Conservation (phyloP, 2,888 invertebrate species). For the Odontocerum albicorne region DNA sequence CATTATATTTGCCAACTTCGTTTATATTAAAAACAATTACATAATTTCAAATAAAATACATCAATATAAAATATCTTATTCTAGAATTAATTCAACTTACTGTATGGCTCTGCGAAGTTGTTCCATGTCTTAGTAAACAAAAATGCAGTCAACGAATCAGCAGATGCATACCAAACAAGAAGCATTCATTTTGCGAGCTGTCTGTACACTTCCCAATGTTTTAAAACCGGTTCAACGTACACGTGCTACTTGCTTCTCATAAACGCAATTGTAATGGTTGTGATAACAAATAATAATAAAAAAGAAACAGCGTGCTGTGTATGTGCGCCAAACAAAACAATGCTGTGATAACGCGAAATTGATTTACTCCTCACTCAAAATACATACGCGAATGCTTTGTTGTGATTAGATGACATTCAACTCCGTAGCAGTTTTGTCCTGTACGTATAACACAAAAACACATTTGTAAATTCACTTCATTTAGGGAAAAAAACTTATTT, state of each 20-base stretch:
- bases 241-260: slow-evolving; percentile 14
- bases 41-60: too few relatives aligned
- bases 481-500: background rate
- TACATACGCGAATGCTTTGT: slow-evolving; percentile 16
- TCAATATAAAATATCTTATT: too few relatives aligned
- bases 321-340: background rate
- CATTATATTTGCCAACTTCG: too few relatives aligned
- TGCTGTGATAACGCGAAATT: slow-evolving; percentile 1
- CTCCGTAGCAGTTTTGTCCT: background rate
- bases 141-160: slow-evolving; percentile 3
- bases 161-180: slow-evolving; percentile 7
- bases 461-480: background rate
- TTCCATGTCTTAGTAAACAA: slow-evolving; percentile 25
- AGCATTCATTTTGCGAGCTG: slow-evolving; percentile 20
- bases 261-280: background rate
- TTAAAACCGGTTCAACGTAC: slow-evolving; percentile 19
- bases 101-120: slow-evolving; percentile 33
- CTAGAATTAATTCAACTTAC: too few relatives aligned
- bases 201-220: slow-evolving; percentile 8
- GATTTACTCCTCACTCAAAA: slow-evolving; percentile 2
- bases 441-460: slow-evolving; percentile 1
- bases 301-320: background rate
- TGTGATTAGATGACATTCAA: slow-evolving; percentile 11
- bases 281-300: background rate
- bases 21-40: too few relatives aligned